A percentile compares a stretch with the other conserved stretches of the same genome.
phyloP scores from a whole-genome alignment of 2,888 invertebrate genomes.

The Escarpia spicata region DNA sequence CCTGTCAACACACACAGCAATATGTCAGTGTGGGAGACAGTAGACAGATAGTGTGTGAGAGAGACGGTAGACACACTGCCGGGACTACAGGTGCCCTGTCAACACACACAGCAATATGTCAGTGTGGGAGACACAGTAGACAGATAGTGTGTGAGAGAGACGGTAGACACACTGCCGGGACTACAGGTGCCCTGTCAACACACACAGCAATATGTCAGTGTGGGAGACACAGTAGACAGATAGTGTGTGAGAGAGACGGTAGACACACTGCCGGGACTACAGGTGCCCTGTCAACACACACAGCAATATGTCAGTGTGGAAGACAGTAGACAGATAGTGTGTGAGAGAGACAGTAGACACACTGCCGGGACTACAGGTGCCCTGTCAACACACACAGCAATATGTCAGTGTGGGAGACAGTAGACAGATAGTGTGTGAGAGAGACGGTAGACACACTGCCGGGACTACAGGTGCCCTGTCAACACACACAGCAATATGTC shows the following conservation, averaged over 20 bases:
- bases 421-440: conserved; percentile 8
- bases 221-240: too few species aligned
- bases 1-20: background rate
- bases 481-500: background rate
- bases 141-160: conserved; percentile 1
- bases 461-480: background rate
- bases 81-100: background rate
- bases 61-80: background rate
- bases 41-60: conserved; percentile 8
- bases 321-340: too few species aligned
- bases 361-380: background rate
- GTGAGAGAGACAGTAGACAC: background rate
- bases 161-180: background rate
- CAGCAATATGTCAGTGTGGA: background rate
- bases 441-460: background rate
- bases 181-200: background rate
- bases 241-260: background rate
- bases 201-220: background rate
- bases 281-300: background rate
- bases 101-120: background rate
- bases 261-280: background rate
- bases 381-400: background rate
- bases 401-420: background rate
- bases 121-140: too few species aligned
- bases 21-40: background rate